Evolutionary conservation across 2,888 invertebrate genomes (phyloP).

Genomic region (Salticus scenicus): DNA sequence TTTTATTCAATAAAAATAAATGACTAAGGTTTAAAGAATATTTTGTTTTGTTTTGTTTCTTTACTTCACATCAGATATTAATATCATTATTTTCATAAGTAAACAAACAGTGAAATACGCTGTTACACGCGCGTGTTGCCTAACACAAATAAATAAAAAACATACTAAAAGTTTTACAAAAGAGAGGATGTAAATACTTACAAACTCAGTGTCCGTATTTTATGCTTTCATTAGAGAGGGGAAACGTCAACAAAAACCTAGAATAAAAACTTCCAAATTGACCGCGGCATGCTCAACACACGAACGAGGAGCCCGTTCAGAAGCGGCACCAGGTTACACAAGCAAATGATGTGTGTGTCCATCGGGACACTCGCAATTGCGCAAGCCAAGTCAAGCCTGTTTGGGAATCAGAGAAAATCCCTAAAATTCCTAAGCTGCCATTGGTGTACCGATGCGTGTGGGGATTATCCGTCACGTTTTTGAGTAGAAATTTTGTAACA

Average conservation of each 20-base stretch:
- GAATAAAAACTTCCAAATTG: neutral
- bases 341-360: neutral
- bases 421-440: slow-evolving; percentile 2
- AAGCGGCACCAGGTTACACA: neutral
- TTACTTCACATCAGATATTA: no score
- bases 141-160: neutral
- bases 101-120: neutral
- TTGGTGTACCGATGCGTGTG: neutral
- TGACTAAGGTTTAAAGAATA: no score
- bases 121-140: neutral
- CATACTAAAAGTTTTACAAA: neutral
- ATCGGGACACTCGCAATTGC: slow-evolving; percentile 5
- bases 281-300: neutral
- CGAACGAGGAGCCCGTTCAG: neutral
- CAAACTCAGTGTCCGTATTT: neutral
- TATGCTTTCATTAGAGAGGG: neutral
- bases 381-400: slow-evolving; percentile 29
- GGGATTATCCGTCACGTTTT: neutral
- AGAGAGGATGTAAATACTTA: neutral
- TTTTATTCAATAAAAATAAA: no score
- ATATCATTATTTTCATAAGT: neutral
- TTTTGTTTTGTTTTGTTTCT: no score
- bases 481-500: no score
- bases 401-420: slow-evolving; percentile 25
- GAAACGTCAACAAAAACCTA: neutral